Base-by-base conservation (phyloP, 2,797 vertebrate genomes). In the Loris lydekkerianus region DNA sequence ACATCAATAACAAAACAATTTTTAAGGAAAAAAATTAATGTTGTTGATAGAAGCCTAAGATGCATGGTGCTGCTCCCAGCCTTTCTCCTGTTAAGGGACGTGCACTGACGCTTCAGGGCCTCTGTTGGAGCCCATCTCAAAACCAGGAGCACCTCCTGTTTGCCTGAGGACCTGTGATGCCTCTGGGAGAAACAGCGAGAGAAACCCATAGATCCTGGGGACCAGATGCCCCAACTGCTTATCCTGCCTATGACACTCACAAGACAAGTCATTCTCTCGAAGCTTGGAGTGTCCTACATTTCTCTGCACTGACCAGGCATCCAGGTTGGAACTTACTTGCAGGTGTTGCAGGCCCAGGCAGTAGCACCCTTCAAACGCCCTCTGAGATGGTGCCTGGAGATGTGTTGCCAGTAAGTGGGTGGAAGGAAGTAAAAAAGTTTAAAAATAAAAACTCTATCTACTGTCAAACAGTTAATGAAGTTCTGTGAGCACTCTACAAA, bases 221-320 rank as follows among this genome's bases (percentile, higher is more conserved):
- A 34, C 75, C 27, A 25, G 58, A 18, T n/a, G n/a, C 40, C 58
- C 58, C n/a, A n/a, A 2, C 40, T 56, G 2, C 40, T 75, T 34
- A 10, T 7, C 5, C 5, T 27, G 17, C 11, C 58, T 40, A 27
- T 5, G 34, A 11, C 27, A 63, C 61, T 17, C 70, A n/a, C 13
- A 7, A 31, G 46, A 83, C 27, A 27, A 61, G 49, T 34, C 31
- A 1, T 10, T 10, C 31, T 37, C 46, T 56, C 37, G 4, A 0
- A 11, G 9, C 31, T 17, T 8, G 29, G n/a, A n/a, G 10, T 2
- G 0, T 14, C 77, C 49, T 9, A 7, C 4, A 5, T 23, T n/a
- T 60, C 80, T 43, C 3, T 2, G 49, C n/a, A 7, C 65, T 53
- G 65, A 60, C 77, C 60, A 11, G 5, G 43, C 46, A 7, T 27